Evolutionary conservation across 2,888 invertebrate genomes (phyloP).

Genomic region (Phengaris arion): DNA sequence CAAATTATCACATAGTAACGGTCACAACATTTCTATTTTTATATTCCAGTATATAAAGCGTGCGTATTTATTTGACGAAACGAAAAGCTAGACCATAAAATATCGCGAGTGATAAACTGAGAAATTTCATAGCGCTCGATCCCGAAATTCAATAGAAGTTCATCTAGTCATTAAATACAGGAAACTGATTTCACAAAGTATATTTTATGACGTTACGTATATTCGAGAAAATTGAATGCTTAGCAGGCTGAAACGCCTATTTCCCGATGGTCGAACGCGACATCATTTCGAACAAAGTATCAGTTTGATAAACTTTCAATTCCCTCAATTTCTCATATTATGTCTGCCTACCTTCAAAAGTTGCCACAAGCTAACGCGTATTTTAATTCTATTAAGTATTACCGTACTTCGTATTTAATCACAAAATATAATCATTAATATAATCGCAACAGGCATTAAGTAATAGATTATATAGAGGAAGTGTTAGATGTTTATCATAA

Average conservation of each 20-base stretch:
- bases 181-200: neutral
- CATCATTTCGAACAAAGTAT: neutral
- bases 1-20: neutral
- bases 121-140: neutral
- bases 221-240: neutral
- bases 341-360: neutral
- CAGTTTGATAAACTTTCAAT: neutral
- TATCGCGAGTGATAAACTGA: neutral
- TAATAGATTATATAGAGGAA: conserved; percentile 28
- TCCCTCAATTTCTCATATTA: neutral
- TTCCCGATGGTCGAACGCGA: neutral
- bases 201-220: neutral
- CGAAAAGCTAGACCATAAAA: neutral
- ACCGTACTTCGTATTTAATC: conserved; percentile 20
- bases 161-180: neutral
- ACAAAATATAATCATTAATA: conserved; percentile 32
- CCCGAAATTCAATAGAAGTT: too few relatives aligned
- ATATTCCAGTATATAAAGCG: neutral
- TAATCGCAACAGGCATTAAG: conserved; percentile 35
- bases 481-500: conserved; percentile 17
- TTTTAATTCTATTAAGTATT: conserved; percentile 21
- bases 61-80: too few relatives aligned
- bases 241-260: neutral
- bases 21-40: neutral
- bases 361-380: neutral